Base-by-base conservation (phyloP, 2,113 vertebrate species). In the Petrocephalus microphthalmus region DNA sequence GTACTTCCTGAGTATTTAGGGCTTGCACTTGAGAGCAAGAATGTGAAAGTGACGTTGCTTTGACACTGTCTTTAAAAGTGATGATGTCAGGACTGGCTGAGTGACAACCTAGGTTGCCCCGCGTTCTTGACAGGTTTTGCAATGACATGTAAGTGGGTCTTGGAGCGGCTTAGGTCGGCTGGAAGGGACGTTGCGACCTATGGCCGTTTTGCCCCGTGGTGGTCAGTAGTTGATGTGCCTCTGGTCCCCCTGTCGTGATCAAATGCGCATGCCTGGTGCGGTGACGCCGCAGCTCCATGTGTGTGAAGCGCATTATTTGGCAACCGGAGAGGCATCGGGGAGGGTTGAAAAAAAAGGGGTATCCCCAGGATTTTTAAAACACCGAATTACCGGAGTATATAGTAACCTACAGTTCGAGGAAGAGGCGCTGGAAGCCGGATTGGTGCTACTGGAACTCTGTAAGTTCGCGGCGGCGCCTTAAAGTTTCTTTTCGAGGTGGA, bases 281-380 rank as follows among this genome's bases (percentile, higher is more conserved):
- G 95, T 97, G 96, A 97, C 96, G 96, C 96, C 97, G 97, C 96
- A 96, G 95, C 96, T 97, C 96, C 97, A 97, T 97, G 97, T 97
- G 97, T 96, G 95, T 93, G 94, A 95, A 95, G 97, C 96, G 96
- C 97, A 97, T 97, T 97, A 97, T 98, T 97, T 97, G 96, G 96
- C 95, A 95, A 94, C 95, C 96, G 96, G 96, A 95, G 94, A 94
- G 94, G 95, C 95, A 95, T 95, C 91, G 94, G 95, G 94, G 95
- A 94, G 96, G 95, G 95, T 92, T 92, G 95, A 93, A 60, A 94
- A 60, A 94, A 60, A 94, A 60, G 94, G 92, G 96, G 96, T 96
- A 95, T 96, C 95, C 95, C 95, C 92, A 93, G 95, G 93, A 95
- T 95, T 94, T 89, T 91, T 78, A 78, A 93, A 94, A 92, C 92